Percentiles rank a stretch among this genome's conserved stretches.
Evolutionary conservation across 2,888 invertebrate species (phyloP).

Genomic region (Teleogryllus oceanicus): DNA sequence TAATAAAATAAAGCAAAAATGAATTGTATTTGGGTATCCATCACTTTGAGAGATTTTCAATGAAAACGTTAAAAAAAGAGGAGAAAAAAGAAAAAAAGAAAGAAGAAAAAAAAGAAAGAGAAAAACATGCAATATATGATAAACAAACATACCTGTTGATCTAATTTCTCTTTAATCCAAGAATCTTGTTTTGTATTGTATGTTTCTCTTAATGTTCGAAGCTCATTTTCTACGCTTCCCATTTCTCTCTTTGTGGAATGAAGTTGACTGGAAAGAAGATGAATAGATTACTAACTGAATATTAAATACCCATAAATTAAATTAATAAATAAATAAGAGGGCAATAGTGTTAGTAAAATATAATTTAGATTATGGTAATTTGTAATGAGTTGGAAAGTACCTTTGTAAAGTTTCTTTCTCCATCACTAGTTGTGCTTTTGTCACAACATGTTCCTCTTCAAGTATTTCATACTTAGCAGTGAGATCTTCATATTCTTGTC

Average conservation of each 20-base stretch:
- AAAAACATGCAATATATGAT: no score
- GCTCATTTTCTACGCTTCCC: slow-evolving; percentile 58
- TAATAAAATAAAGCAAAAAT: slow-evolving; percentile 19
- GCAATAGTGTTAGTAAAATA: neutral
- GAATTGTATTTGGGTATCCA: neutral
- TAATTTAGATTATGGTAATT: neutral
- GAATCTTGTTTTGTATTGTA: slow-evolving; percentile 62
- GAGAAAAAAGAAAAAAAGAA: no score
- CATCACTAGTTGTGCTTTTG: slow-evolving; percentile 74
- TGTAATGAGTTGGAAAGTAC: slow-evolving; percentile 46
- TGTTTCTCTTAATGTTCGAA: slow-evolving; percentile 62
- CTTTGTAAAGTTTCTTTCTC: slow-evolving; percentile 76
- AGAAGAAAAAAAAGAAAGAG: no score
- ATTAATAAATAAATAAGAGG: no score
- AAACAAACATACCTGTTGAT: slow-evolving; percentile 57
- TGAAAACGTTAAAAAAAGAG: no score
- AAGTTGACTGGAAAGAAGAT: slow-evolving; percentile 55
- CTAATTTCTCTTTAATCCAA: slow-evolving; percentile 71
- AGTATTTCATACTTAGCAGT: slow-evolving; percentile 78
- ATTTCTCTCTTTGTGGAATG: slow-evolving; percentile 61
- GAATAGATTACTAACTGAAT: neutral
- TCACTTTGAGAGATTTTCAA: neutral
- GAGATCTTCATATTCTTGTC: slow-evolving; percentile 73
- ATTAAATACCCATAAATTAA: no score
- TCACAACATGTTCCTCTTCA: slow-evolving; percentile 79